Conservation (phyloP, 2,888 invertebrate species). For the Rhopalosiphum nymphaeae region DNA sequence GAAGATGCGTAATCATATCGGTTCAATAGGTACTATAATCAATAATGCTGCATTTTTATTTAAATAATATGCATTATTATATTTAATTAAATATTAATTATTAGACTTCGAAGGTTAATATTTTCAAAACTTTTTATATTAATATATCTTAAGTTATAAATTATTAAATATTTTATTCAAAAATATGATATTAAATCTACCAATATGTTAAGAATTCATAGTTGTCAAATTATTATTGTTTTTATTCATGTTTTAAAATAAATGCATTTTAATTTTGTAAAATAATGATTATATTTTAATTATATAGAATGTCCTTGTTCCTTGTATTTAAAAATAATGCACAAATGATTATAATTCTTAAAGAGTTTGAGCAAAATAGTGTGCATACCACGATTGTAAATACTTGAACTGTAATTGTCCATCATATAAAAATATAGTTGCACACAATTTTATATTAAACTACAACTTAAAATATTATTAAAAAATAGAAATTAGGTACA, state of each 20-base stretch:
- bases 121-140: background rate
- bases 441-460: background rate
- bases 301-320: conserved; percentile 9
- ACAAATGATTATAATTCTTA: background rate
- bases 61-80: background rate
- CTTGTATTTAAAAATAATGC: conserved; percentile 1
- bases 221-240: background rate
- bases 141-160: background rate
- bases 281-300: background rate
- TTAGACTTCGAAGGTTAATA: background rate
- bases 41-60: background rate
- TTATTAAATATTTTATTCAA: background rate
- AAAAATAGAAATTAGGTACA: background rate
- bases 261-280: conserved; percentile 12
- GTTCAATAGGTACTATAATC: background rate
- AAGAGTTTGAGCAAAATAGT: background rate
- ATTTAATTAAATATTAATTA: background rate
- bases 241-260: background rate
- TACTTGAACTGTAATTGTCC: background rate
- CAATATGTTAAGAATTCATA: background rate
- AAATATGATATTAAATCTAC: background rate
- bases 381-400: background rate
- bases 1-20: background rate
- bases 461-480: background rate
- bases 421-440: background rate